A percentile compares a stretch with the other conserved stretches of the same genome.
These are phyloP conservation scores for Luffia ferchaultella DNA, from an alignment of 2,888 invertebrate genomes.

Conservation along the genomic window DNA sequence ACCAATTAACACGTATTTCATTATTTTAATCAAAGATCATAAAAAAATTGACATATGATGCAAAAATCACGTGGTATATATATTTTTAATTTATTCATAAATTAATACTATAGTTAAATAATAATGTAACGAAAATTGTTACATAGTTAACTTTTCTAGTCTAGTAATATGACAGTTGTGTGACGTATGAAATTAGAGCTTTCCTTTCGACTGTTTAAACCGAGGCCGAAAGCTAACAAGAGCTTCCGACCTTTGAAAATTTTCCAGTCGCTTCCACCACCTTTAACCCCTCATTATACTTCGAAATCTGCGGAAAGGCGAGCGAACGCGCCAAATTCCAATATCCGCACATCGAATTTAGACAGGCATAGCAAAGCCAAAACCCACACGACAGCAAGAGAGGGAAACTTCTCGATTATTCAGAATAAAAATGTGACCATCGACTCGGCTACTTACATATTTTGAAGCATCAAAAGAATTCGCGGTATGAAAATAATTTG, in stretches of 20 bases:
- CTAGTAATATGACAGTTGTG: no score
- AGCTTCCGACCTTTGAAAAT: constrained; percentile 29
- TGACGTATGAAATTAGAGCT: no score
- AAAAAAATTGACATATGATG: no score
- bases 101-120: no score
- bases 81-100: no score
- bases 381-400: constrained; percentile 19
- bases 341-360: constrained; percentile 50
- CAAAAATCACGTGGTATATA: no score
- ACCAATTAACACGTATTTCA: no score
- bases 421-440: constrained; percentile 52
- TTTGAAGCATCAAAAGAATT: constrained; percentile 60
- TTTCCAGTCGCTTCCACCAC: constrained; percentile 56
- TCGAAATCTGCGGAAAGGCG: constrained; percentile 59
- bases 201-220: no score
- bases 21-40: no score
- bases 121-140: no score
- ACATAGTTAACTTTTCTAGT: no score
- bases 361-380: constrained; percentile 23
- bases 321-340: constrained; percentile 56
- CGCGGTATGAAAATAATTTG: constrained; percentile 56
- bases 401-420: constrained; percentile 28
- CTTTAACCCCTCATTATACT: constrained; percentile 56
- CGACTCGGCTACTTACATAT: constrained; percentile 63
- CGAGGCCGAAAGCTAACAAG: no score